Evolutionary conservation across 2,113 vertebrate species (phyloP).

Genomic region (Tinamus guttatus): DNA sequence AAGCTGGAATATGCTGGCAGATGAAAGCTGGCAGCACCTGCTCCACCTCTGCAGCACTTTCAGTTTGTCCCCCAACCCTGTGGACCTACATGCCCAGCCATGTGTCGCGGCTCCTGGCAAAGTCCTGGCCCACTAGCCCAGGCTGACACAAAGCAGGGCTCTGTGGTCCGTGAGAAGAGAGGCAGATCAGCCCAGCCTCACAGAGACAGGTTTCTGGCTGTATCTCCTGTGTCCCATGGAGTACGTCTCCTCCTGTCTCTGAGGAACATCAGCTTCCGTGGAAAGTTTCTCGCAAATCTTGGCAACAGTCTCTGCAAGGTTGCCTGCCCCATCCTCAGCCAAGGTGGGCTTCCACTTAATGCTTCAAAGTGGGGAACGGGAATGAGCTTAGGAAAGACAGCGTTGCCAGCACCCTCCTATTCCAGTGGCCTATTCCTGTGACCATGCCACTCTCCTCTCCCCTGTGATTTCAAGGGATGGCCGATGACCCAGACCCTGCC

Average conservation of each 20-base stretch:
- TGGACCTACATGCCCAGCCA: not conserved
- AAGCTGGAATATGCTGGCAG: not conserved
- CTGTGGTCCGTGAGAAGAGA: not conserved
- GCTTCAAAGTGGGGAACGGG: not conserved
- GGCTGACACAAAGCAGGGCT: not conserved
- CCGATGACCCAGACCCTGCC: not conserved
- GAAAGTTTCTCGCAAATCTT: not conserved
- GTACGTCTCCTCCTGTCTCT: not conserved
- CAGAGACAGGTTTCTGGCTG: not conserved
- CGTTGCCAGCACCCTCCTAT: not conserved
- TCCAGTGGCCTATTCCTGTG: accelerated
- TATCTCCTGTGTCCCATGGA: not conserved
- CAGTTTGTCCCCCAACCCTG: not conserved
- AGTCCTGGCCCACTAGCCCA: not conserved
- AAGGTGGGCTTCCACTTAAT: not conserved
- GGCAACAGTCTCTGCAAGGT: not conserved
- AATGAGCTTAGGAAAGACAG: not conserved
- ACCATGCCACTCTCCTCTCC: not conserved
- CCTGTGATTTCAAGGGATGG: not conserved
- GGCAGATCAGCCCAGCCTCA: not conserved
- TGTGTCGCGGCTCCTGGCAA: not conserved
- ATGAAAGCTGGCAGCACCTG: not conserved
- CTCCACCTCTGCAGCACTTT: not conserved
- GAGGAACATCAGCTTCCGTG: accelerated
- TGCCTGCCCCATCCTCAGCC: not conserved